A percentile compares a stretch with the other conserved stretches of the same genome.
Evolutionary conservation across 1,140 invertebrate genomes (phyloP).

Genomic region (Dysdera silvatica): DNA sequence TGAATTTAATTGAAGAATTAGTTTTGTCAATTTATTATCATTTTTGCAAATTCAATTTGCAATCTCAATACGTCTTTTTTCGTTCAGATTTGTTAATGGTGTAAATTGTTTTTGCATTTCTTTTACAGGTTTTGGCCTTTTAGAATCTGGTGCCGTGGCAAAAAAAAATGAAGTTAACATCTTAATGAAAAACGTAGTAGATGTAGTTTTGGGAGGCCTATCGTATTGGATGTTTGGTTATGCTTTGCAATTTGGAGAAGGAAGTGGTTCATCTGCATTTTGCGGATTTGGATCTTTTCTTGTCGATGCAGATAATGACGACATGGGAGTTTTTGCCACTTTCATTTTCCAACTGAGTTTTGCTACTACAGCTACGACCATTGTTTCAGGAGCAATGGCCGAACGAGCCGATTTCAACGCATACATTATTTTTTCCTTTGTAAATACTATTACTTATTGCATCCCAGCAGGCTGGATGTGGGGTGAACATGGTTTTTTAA

Average conservation of each 20-base stretch:
- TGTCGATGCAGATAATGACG: slow-evolving; percentile 13
- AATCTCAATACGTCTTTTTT: no score
- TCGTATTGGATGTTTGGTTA: slow-evolving; percentile 94
- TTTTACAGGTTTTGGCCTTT: slow-evolving; percentile 67
- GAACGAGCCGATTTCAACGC: slow-evolving; percentile 74
- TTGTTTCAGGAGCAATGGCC: slow-evolving; percentile 43
- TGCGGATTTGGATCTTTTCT: slow-evolving; percentile 37
- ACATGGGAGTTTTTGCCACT: slow-evolving; percentile 21
- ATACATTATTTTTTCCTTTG: slow-evolving; percentile 77
- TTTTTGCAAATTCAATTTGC: no score
- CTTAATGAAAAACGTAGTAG: slow-evolving; percentile 92
- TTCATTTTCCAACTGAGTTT: slow-evolving; percentile 33
- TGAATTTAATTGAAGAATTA: neutral
- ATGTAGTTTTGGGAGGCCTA: slow-evolving; percentile 81
- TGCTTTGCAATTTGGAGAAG: slow-evolving; percentile 76
- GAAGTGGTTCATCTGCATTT: slow-evolving; percentile 51
- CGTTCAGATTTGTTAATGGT: neutral
- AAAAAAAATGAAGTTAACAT: slow-evolving; percentile 92
- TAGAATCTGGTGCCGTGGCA: slow-evolving; percentile 85
- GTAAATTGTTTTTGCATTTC: neutral
- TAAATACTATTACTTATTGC: slow-evolving; percentile 85
- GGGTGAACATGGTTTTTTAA: slow-evolving; percentile 76
- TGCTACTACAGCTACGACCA: slow-evolving; percentile 30
- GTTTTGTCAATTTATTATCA: no score
- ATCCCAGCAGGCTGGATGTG: slow-evolving; percentile 85